Evolutionary conservation across 2,888 invertebrate genomes (phyloP), one percentile per base, ranked within the genome.

Genomic region (Drosophila lacicola): DNA sequence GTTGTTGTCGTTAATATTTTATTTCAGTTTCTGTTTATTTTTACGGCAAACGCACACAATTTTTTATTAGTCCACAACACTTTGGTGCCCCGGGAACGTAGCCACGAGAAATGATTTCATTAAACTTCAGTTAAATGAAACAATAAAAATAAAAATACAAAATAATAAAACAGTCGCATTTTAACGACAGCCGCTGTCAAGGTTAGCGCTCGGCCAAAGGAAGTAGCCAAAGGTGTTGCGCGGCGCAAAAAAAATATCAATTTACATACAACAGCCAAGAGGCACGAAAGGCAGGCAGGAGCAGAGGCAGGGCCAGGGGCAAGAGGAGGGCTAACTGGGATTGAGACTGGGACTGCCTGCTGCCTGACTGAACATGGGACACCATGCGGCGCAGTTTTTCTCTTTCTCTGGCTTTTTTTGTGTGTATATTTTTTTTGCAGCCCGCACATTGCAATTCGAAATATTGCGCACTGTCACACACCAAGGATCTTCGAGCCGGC

Each of bases 391-490:
- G 87, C 50, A 69, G 63, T 69, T 53, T 64, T 58, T 46, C 54
- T 17, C 57, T 44, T 37, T 44, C 62, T 58, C 45, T 50, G 19
- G 39, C 19, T 41, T 51, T 49, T 19, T 37, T 44, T 17, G 17
- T 17, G 17, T 17, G 17, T 37, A 13, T 39, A 14, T 34, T 58
- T 47, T 53, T 73, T 57, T 63, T 47, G 81, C 57, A 53, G 67
- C 89, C 89, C 87, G 88, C 88, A 82, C 69, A 64, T 82, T 79
- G 86, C 86, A 81, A 88, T 80, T 68, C 86, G 73, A 82, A 86
- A 88, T 73, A 88, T 88, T 82, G 82, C 85, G 75, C 88, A 82
- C 70, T 82, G 88, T 89, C 89, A 87, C 73, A 81, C 60, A 70
- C 47, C 53, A 67, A 74, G 80, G 80, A 80, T 77, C 66, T 65